A percentile compares a stretch with the other conserved stretches of the same genome.
Evolutionary conservation across 1,140 invertebrate genomes (phyloP).

Genomic region (Brevipalpus yothersi): DNA sequence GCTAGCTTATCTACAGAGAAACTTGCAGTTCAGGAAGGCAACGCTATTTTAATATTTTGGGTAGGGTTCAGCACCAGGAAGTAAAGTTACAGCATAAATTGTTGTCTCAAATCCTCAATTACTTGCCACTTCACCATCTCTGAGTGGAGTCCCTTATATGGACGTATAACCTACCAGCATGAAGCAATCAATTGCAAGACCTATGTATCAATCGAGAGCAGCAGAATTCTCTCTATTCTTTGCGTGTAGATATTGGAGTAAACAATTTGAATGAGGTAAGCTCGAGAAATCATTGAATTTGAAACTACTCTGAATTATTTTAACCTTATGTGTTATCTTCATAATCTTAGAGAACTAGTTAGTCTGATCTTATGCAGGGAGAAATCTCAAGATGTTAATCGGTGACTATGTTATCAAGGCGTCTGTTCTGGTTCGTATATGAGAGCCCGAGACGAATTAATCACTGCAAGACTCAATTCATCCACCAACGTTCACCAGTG

Average conservation of each 20-base stretch:
- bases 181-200: slow-evolving; percentile 65
- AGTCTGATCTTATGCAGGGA: slow-evolving; percentile 54
- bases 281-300: slow-evolving; percentile 4
- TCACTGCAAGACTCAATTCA: slow-evolving; percentile 82
- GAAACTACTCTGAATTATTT: background rate
- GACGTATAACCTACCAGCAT: slow-evolving; percentile 74
- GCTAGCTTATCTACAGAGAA: slow-evolving; percentile 78
- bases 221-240: slow-evolving; percentile 88
- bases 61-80: slow-evolving; percentile 55
- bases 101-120: slow-evolving; percentile 25
- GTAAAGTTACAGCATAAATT: slow-evolving; percentile 65
- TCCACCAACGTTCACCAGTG: slow-evolving; percentile 76
- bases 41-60: slow-evolving; percentile 41
- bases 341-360: slow-evolving; percentile 38
- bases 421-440: slow-evolving; percentile 65
- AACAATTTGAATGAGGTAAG: slow-evolving; percentile 39
- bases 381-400: slow-evolving; percentile 60
- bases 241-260: slow-evolving; percentile 60
- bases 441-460: slow-evolving; percentile 87
- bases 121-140: slow-evolving; percentile 16
- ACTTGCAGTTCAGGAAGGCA: slow-evolving; percentile 45
- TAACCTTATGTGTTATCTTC: slow-evolving; percentile 8
- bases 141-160: slow-evolving; percentile 27
- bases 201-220: slow-evolving; percentile 71
- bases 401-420: slow-evolving; percentile 97